Base-by-base conservation (phyloP, 2,113 vertebrate genomes). In the Sphaerodactylus townsendi region DNA sequence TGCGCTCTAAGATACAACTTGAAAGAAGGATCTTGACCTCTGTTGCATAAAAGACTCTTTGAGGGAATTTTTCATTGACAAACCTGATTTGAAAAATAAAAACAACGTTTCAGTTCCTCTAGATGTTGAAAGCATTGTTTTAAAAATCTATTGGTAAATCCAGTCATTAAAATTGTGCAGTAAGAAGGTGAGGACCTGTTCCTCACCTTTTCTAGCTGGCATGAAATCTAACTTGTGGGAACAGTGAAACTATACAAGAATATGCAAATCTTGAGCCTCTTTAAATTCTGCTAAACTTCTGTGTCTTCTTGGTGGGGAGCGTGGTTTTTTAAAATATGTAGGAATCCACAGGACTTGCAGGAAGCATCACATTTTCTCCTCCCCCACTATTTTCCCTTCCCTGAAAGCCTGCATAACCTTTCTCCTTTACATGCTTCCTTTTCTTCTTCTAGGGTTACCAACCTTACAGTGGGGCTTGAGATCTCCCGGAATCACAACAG, bases 181-280 rank as follows among this genome's bases (percentile, higher is more conserved):
- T 35, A 6, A 82, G 41, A 30, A 78, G 62, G 85, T 81, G 19
- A 81, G 3, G 19, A 39, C 65, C 56, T 89, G 0, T 46, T 48
- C 72, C 44, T 76, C 69, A n/a, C 66, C 6, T 5, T 21, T 72
- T 13, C 81, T 73, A 86, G 79, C 56, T 76, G 83, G 0, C 30
- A 86, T 35, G 56, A 88, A 82, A 77, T 5, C 48, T 85, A 48
- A 37, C 14, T 21, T 77, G 74, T 53, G 71, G 65, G 87, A 82
- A 62, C 84, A 53, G 28, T 91, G 77, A 81, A 70, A 39, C 14
- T 11, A 86, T 14, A 37, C 73, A 82, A 88, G 25, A 78, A 80
- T 72, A 10, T 82, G 35, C 75, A 0, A 23, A 64, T 87, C 78
- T 50, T 74, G 23, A 10, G 19, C 30, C 19, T 53, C 62, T 46